Base-by-base conservation (phyloP, 2,797 vertebrate species). In the Sebastiscus tertius region DNA sequence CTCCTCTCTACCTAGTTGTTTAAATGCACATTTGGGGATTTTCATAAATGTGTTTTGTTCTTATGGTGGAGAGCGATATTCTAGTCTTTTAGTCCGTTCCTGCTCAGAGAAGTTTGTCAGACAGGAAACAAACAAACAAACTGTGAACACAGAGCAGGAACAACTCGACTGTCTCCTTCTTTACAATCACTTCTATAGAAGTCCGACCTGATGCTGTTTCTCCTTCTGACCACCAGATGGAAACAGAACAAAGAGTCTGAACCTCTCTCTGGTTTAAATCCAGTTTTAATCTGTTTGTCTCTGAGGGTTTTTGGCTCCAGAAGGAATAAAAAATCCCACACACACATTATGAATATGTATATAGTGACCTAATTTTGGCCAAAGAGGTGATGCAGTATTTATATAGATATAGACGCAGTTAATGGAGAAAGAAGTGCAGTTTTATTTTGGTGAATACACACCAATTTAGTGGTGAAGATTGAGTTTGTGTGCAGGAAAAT, bases 141-240 rank as follows among this genome's bases (percentile, higher is more conserved):
- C 36, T 39, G 36, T 14, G 36, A 39, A 14, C 36, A 39, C 36
- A 39, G 14, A 39, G 36, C 36, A 39, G 1, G 36, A 39, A 39
- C 36, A 39, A 39, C 36, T 14, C 36, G 14, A 49, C 14, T 49
- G 46, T 49, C 18, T 20, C 46, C 46, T 20, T 20, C 42, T 49
- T 49, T 49, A 49, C 36, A 39, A 49, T 49, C 46, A 49, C 8
- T 60, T 31, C 8, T 39, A 39, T 6, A 29, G 27, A 8, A 6
- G 22, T 63, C 20, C 3, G 12, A 8, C 61, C 3, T 12, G 33
- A 22, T 64, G 63, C 42, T 27, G 31, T 22, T 60, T 9, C 22
- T 34, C 2, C 4, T 2, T 20, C 5, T 13, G 3, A 11, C 86
- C 92, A 88, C 26, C 11, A 87, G 90, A 39, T 83, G 89, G 89